Conservation (phyloP, 2,888 invertebrate genomes). For the Lasioglossum villosulum region DNA sequence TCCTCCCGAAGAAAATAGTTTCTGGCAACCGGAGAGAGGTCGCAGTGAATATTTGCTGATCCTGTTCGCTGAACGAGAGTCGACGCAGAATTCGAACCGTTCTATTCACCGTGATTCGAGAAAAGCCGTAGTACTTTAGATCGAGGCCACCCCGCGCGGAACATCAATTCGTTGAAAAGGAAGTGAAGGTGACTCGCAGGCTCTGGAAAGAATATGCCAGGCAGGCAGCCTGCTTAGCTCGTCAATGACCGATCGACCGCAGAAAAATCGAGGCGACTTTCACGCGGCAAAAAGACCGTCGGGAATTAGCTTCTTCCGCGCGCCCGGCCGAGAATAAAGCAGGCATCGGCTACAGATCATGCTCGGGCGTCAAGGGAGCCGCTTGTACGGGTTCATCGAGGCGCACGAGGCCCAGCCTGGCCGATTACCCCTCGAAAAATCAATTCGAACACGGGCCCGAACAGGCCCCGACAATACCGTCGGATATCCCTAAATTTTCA, state of each 20-base stretch:
- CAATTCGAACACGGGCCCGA: constrained; percentile 46
- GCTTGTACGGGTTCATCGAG: constrained; percentile 47
- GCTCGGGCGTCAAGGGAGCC: constrained; percentile 31
- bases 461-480: constrained; percentile 35
- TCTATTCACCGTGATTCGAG: neutral
- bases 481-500: neutral
- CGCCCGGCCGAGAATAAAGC: constrained; percentile 49
- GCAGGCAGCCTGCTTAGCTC: neutral
- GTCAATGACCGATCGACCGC: constrained; percentile 6
- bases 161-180: neutral
- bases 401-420: constrained; percentile 57
- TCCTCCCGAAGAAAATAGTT: neutral
- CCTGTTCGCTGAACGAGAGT: neutral
- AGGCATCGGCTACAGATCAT: neutral
- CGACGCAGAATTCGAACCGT: neutral
- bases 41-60: neutral
- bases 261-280: constrained; percentile 13
- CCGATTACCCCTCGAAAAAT: constrained; percentile 61
- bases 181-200: neutral
- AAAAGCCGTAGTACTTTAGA: neutral
- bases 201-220: neutral
- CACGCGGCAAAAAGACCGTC: constrained; percentile 17
- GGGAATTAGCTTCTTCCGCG: constrained; percentile 62
- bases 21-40: neutral
- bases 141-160: neutral